These are phyloP conservation scores for Pachycephus smyrnensis DNA, from an alignment of 2,888 invertebrate species.

Conservation along the genomic window DNA sequence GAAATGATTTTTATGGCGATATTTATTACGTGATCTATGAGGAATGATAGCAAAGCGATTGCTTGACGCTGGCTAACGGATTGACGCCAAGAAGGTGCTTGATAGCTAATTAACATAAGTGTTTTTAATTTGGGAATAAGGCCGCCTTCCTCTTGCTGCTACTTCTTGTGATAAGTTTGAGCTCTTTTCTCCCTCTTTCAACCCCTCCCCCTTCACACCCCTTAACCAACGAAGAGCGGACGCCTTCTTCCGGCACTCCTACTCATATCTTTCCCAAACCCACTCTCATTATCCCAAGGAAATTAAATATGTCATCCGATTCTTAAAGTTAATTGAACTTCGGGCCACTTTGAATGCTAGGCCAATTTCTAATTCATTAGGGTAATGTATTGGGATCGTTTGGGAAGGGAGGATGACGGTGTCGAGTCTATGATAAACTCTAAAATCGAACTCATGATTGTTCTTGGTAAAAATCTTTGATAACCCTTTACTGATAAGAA, in stretches of 20 bases:
- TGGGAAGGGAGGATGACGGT: background rate
- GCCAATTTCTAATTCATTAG: constrained; percentile 51
- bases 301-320: constrained; percentile 63
- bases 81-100: background rate
- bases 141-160: constrained; percentile 22
- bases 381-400: constrained; percentile 38
- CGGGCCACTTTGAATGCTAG: constrained; percentile 37
- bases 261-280: constrained; percentile 52
- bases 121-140: constrained; percentile 44
- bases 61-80: background rate
- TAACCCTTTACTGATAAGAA: background rate
- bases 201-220: constrained; percentile 6
- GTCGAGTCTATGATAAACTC: background rate
- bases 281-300: constrained; percentile 62
- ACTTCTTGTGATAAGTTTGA: constrained; percentile 50
- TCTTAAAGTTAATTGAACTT: constrained; percentile 57
- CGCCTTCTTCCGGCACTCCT: constrained; percentile 44
- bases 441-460: background rate
- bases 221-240: constrained; percentile 3
- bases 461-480: background rate
- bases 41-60: background rate
- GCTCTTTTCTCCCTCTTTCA: constrained; percentile 30
- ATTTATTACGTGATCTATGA: background rate
- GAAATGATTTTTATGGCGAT: background rate
- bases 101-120: constrained; percentile 30